Percentiles rank a stretch among this genome's conserved stretches.
phyloP scores from a whole-genome alignment of 2,888 invertebrate genomes.

The Philonicus albiceps region DNA sequence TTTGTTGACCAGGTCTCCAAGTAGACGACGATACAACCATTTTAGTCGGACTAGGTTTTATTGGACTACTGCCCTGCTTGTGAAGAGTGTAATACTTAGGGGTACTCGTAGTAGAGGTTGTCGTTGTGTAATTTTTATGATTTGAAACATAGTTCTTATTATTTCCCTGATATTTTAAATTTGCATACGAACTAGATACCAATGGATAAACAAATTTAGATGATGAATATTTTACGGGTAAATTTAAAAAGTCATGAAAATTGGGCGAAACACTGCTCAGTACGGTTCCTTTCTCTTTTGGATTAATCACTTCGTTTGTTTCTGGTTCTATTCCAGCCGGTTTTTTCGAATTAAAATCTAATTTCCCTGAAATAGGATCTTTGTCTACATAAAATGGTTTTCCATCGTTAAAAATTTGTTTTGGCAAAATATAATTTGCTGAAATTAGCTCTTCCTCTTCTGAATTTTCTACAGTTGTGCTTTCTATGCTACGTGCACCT shows the following conservation, averaged over 20 bases:
- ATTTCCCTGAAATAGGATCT: constrained; percentile 72
- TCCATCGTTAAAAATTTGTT: constrained; percentile 72
- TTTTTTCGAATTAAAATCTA: constrained; percentile 69
- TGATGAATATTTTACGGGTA: constrained; percentile 73
- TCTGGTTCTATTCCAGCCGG: constrained; percentile 62
- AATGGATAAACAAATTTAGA: constrained; percentile 74
- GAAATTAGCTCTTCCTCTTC: constrained; percentile 58
- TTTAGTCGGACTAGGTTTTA: constrained; percentile 43
- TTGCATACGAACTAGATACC: constrained; percentile 76
- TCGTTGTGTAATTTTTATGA: constrained; percentile 62
- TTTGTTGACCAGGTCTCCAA: constrained; percentile 49
- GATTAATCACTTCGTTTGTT: constrained; percentile 60
- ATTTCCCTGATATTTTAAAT: constrained; percentile 74
- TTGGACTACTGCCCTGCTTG: constrained; percentile 8
- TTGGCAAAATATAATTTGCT: constrained; percentile 63
- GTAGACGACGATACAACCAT: background rate
- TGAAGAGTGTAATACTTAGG: constrained; percentile 55
- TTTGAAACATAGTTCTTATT: constrained; percentile 65
- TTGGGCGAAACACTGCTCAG: constrained; percentile 70
- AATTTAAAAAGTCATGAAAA: constrained; percentile 73
- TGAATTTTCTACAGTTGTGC: constrained; percentile 28
- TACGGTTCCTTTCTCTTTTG: constrained; percentile 67
- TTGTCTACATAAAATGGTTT: constrained; percentile 75
- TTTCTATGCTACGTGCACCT: background rate
- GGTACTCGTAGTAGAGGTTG: constrained; percentile 53